These are phyloP conservation scores for Myotis brandtii DNA, from an alignment of 2,113 vertebrate genomes.

Conservation along the genomic window DNA sequence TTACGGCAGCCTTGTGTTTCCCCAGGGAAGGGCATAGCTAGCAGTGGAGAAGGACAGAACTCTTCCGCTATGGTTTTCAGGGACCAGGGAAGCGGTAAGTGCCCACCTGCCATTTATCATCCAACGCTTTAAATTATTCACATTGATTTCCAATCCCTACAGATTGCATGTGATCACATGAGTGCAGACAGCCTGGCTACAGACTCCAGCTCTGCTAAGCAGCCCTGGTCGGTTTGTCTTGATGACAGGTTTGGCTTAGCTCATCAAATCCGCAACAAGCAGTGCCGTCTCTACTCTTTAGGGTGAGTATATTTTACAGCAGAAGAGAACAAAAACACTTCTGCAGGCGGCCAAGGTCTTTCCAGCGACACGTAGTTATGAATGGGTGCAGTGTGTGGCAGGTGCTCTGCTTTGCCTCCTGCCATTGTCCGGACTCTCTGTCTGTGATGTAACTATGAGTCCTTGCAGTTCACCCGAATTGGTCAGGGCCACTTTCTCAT, in stretches of 20 bases:
- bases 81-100: slow-evolving; percentile 15
- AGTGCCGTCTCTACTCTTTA: slow-evolving; percentile 91
- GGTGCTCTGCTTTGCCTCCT: background rate
- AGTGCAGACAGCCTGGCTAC: slow-evolving; percentile 76
- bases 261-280: slow-evolving; percentile 87
- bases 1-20: background rate
- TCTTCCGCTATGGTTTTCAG: slow-evolving; percentile 17
- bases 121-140: slow-evolving; percentile 55
- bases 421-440: background rate
- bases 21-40: slow-evolving; percentile 27
- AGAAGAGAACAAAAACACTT: background rate
- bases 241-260: slow-evolving; percentile 89
- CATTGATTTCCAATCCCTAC: slow-evolving; percentile 81
- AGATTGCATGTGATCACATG: slow-evolving; percentile 87
- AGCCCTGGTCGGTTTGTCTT: slow-evolving; percentile 89
- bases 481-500: background rate
- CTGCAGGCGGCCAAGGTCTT: background rate
- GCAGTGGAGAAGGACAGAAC: slow-evolving; percentile 18
- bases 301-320: slow-evolving; percentile 83
- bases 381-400: background rate
- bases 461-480: background rate
- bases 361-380: background rate
- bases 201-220: slow-evolving; percentile 65
- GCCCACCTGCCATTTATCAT: slow-evolving; percentile 64
- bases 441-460: background rate